Base-by-base conservation (phyloP, 1,140 invertebrate species). In the Rhynchophorus ferrugineus region DNA sequence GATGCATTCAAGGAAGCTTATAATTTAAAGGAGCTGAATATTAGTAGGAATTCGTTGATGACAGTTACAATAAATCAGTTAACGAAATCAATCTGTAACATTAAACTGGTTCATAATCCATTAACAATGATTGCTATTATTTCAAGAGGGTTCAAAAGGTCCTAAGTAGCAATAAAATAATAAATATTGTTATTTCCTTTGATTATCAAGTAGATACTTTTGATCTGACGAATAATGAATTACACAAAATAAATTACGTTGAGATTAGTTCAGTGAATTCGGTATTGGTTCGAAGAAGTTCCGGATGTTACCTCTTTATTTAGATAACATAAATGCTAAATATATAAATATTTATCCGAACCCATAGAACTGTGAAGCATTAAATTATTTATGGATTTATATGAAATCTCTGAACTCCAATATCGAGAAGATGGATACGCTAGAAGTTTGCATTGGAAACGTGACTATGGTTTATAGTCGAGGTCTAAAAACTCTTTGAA, bases 321-420 rank as follows among this genome's bases (percentile, higher is more conserved):
- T 45, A 6, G 24, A 34, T 11, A 17, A 45, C 17, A 3, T 45
- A 5, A 45, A 33, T 19, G 44, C 24, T 24, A 1, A 19, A 17
- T 11, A 33, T n/a, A 17, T 45, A 2, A 29, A 45, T 33, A 33
- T 45, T 16, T 45, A 45, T 45, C 44, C 44, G 11, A 45, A 45
- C 17, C 44, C 44, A 2, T 45, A 29, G 44, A 45, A 14, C 6
- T 45, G 44, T 36, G 44, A 34, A 11, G 9, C 29, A 24, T 19
- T 45, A 18, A 11, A 6, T 16, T 3, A 11, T 45, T 3, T 36
- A 33, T 45, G 44, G 44, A 17, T 20, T n/a, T 33, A 9, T 2
- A 9, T 34, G 16, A 16, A 13, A 33, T 33, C 7, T 16, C 34
- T 33, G 18, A 29, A 45, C 16, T 21, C 14, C 8, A 16, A 21